Evolutionary conservation across 30 jellyfish, hydroid and myxozoan genomes (phyloP).

Genomic region (Hydra vulgaris): DNA sequence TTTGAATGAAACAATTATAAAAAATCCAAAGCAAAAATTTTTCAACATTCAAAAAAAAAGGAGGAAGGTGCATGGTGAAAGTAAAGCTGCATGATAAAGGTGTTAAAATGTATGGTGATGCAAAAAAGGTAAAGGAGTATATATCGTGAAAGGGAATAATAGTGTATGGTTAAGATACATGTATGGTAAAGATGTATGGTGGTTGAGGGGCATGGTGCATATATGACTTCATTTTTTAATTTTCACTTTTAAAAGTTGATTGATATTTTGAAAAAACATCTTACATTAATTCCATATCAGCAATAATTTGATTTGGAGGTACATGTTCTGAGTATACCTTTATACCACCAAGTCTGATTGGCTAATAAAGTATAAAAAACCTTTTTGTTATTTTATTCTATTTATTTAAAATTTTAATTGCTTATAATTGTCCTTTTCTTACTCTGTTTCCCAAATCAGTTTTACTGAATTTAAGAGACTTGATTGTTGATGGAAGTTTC

Average conservation of each 20-base stretch:
- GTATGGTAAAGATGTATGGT: too few relatives aligned
- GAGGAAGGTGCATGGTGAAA: too few relatives aligned
- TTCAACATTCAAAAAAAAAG: too few relatives aligned
- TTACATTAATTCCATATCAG: slow-evolving; percentile 72
- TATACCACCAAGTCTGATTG: slow-evolving; percentile 83
- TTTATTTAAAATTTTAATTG: not conserved
- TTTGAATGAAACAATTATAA: too few relatives aligned
- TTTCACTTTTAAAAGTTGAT: not conserved
- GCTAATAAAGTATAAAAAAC: slow-evolving; percentile 28
- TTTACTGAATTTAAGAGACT: slow-evolving; percentile 55
- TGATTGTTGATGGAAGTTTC: slow-evolving; percentile 65
- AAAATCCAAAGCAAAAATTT: too few relatives aligned
- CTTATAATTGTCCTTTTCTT: not conserved
- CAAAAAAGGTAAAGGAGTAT: too few relatives aligned
- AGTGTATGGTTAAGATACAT: too few relatives aligned
- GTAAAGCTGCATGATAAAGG: too few relatives aligned
- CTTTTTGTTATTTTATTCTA: not conserved
- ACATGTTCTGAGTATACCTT: slow-evolving; percentile 68
- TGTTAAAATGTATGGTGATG: too few relatives aligned
- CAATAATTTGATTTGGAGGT: slow-evolving; percentile 60
- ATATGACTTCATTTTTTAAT: too few relatives aligned
- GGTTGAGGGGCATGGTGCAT: too few relatives aligned
- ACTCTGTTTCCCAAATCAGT: slow-evolving; percentile 79
- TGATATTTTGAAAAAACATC: not conserved
- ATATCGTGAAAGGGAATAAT: too few relatives aligned